Evolutionary conservation across 2,888 invertebrate species (phyloP), one percentile per base, ranked within the genome.

Genomic region (Synergus gifuensis): DNA sequence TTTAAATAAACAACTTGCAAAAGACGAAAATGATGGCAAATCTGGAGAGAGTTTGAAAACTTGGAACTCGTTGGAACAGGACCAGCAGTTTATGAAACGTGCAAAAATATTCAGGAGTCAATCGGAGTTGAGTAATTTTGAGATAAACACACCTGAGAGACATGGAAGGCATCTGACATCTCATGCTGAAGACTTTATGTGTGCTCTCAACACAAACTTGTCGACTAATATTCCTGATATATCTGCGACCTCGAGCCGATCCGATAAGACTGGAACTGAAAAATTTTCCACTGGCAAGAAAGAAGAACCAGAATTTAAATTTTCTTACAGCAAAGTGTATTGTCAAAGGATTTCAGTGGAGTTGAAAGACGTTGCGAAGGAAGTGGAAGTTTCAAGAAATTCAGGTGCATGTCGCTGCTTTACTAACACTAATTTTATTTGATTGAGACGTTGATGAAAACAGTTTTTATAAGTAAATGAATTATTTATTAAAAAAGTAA

Each of bases 391-490:
- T 49, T 46, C 69, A 44, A 46, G 83, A 81, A 80, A 76, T 83
- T 81, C 89, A 90, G 90, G 90, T 90, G 90, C 90, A 90, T 88
- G 89, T 87, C 80, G 82, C 78, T 85, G 85, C 82, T 84, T 85
- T 84, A 89, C 85, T 89, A 88, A 88, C 84, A 80, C 22, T 46
- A 12, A 28, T 49, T 22, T 49, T 16, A n/a, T 49, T 8, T 49
- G 16, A 49, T 69, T 69, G 14, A 69, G 16, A 28, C 16, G 8
- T 67, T 46, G 12, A 46, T 67, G 9, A 18, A 67, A 36, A 49
- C 18, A 44, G 18, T 66, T 66, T 44, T n/a, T 18, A 18, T 12
- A 42, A n/a, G 12, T 46, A 18, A 9, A 58, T 54, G 3, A 54
- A 54, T 18, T 18, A 54, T 58, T 58, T 58, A 58, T 58, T 18